Evolutionary conservation across 2,797 vertebrate species (phyloP).

Genomic region (Halcyon leucocephala): DNA sequence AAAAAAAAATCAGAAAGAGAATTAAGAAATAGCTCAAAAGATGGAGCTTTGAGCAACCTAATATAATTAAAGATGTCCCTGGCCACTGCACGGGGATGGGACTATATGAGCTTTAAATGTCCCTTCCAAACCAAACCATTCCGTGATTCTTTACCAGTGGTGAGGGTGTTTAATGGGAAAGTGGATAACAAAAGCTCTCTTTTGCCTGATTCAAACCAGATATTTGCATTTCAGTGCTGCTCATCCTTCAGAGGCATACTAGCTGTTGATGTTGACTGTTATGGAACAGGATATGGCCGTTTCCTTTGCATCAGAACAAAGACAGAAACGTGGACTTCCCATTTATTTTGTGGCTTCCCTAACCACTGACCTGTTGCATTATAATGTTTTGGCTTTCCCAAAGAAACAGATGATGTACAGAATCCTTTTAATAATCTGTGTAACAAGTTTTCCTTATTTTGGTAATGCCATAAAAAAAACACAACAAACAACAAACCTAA

Average conservation of each 20-base stretch:
- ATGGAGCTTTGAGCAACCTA: neutral
- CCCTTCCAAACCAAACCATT: no score
- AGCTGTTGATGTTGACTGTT: neutral
- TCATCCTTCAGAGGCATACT: neutral
- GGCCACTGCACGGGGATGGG: no score
- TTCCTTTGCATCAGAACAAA: neutral
- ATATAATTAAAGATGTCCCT: neutral
- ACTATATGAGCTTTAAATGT: no score
- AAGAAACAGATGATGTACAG: neutral
- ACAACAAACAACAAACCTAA: neutral
- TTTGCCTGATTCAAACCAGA: neutral
- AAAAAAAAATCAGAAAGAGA: neutral
- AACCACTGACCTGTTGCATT: neutral
- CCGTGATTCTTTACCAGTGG: neutral
- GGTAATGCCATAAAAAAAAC: neutral
- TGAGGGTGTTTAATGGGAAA: neutral
- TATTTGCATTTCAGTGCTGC: neutral
- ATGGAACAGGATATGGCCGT: neutral
- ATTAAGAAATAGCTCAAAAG: neutral
- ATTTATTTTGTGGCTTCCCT: neutral
- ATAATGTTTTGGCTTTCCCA: neutral
- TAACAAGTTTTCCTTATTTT: neutral
- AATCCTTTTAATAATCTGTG: neutral
- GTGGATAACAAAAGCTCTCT: neutral
- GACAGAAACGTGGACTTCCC: neutral